Base-by-base conservation (phyloP, 1,140 invertebrate species). In the Hypothenemus hampei region DNA sequence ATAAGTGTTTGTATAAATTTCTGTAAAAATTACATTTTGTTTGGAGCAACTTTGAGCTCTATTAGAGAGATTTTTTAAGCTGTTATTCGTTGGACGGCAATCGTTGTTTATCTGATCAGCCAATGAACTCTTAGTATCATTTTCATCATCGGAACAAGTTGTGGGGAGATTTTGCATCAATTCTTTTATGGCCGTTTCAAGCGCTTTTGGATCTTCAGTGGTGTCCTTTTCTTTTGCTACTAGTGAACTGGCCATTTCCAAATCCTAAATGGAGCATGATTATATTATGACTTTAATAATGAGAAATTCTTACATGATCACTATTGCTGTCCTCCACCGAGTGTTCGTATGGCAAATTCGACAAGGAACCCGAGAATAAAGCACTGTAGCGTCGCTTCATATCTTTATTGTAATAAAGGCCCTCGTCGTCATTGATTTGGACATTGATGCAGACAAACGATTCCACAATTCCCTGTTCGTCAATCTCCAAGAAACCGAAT, bases 371-470 rank as follows among this genome's bases (percentile, higher is more conserved):
- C 19, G 19, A 41, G 15, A 58, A 77, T 23, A 75, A 75, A 10
- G 78, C 81, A 0, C 81, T 81, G 66, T 79, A 88, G 59, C 79
- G 78, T 60, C 79, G 78, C 68, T 85, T 87, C 86, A 90, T 89
- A 48, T 86, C 75, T 41, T 76, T 73, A 0, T 86, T 81, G 0
- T 85, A 71, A 6, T 78, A 69, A 46, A 78, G 75, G 15, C 87
- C 87, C 65, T 89, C 85, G 35, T 81, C 75, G 60, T 86, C 80
- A 22, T 78, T 73, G 0, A 91, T 77, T n/a, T 90, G 73, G 0
- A 85, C 87, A 66, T 92, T 93, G 41, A 89, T 80, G 65, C 90
- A 93, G 8, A 92, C 79, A 63, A 93, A 91, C 13, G 86, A 89
- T 52, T 84, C 82, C 0, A 90, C 83, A 33, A 79, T 79, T 48